Evolutionary conservation across 2,113 vertebrate genomes (phyloP).

Genomic region (Steatornis caripensis): DNA sequence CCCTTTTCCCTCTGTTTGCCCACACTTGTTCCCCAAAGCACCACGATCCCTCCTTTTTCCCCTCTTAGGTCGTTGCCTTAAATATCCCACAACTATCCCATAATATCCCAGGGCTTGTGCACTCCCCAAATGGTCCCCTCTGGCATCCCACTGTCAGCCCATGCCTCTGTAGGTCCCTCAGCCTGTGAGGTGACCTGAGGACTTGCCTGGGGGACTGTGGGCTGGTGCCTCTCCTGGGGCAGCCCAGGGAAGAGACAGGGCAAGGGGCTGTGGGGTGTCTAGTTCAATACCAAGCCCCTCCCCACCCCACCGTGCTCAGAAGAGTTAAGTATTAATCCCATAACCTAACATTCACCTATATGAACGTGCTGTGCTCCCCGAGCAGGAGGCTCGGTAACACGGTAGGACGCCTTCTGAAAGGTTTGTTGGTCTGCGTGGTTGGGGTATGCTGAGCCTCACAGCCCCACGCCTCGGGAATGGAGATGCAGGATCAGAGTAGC

Average conservation of each 20-base stretch:
- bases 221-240: background rate
- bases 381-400: rapidly evolving
- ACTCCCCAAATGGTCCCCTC: background rate
- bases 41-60: rapidly evolving
- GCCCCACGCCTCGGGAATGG: rapidly evolving
- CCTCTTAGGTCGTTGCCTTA: background rate
- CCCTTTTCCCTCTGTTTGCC: background rate
- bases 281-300: rapidly evolving
- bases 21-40: background rate
- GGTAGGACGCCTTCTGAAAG: background rate
- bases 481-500: background rate
- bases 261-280: rapidly evolving
- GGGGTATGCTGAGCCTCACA: background rate
- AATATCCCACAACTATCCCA: background rate
- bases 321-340: background rate
- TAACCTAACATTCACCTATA: rapidly evolving
- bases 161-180: background rate
- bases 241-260: background rate
- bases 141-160: background rate
- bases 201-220: background rate
- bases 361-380: rapidly evolving
- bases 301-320: background rate
- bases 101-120: background rate
- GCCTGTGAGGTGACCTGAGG: background rate
- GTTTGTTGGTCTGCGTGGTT: rapidly evolving